Percentiles rank a stretch among this genome's conserved stretches.
phyloP scores from a whole-genome alignment of 2,113 vertebrate species.

The Ictalurus furcatus region DNA sequence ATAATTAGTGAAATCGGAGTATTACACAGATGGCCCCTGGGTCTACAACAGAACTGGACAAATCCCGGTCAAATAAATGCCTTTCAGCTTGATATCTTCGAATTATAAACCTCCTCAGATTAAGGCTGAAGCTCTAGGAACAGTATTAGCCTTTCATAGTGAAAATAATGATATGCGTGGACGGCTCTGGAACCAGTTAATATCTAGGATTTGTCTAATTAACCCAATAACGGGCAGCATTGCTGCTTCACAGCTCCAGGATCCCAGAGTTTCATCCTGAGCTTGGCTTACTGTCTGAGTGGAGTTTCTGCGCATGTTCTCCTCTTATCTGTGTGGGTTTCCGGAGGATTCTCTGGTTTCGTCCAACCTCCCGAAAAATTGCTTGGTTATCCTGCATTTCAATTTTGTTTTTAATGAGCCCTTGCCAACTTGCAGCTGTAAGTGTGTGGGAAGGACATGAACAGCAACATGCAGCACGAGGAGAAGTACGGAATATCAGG shows the following conservation, averaged over 20 bases:
- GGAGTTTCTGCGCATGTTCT: neutral
- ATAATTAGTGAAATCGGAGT: constrained; percentile 1
- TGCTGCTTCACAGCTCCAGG: neutral
- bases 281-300: neutral
- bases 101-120: neutral
- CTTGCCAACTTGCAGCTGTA: neutral
- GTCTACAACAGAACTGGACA: neutral
- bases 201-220: neutral
- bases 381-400: neutral
- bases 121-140: neutral
- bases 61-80: neutral
- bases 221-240: neutral
- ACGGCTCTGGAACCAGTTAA: neutral
- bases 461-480: neutral
- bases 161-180: neutral
- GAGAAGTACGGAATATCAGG: neutral
- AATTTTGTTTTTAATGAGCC: neutral
- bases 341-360: neutral
- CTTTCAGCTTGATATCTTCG: neutral
- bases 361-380: neutral
- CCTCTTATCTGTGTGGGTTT: neutral
- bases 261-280: neutral
- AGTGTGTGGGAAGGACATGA: neutral
- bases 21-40: neutral
- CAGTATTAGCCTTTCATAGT: neutral